phyloP scores from a whole-genome alignment of 2,797 vertebrate genomes.

The Darevskia nairensis region DNA sequence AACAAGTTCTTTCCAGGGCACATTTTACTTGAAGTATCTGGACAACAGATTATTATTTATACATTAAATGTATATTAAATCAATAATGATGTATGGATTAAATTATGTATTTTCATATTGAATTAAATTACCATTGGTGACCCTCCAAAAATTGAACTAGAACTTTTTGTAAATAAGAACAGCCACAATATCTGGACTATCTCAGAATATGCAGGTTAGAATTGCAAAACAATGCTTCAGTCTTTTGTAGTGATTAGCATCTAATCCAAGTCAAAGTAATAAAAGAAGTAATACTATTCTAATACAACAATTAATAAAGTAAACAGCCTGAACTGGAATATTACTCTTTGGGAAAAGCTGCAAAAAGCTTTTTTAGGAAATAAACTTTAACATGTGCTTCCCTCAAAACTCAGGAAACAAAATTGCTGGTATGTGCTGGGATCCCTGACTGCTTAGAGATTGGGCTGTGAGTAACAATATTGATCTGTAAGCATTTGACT shows the following conservation, averaged over 20 bases:
- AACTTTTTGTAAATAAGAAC: too few relatives aligned
- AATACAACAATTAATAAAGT: background rate
- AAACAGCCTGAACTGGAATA: background rate
- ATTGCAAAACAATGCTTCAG: background rate
- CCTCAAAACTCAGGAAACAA: background rate
- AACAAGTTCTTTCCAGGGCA: background rate
- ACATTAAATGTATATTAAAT: background rate
- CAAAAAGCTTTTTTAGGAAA: background rate
- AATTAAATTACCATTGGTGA: too few relatives aligned
- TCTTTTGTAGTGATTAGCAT: background rate
- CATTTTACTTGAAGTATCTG: background rate
- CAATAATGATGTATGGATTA: background rate
- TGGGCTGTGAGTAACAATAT: conserved; percentile 11
- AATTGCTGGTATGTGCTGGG: too few relatives aligned
- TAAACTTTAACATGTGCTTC: background rate
- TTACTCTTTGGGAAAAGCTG: background rate
- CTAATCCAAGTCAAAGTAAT: background rate
- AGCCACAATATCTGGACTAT: background rate
- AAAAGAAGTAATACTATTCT: background rate
- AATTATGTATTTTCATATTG: background rate
- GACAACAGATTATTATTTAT: background rate
- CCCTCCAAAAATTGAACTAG: too few relatives aligned
- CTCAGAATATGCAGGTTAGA: background rate
- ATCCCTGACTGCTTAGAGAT: too few relatives aligned
- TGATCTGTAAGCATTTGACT: background rate